A percentile compares a stretch with the other conserved stretches of the same genome.
Evolutionary conservation across 2,113 vertebrate species (phyloP).

Genomic region (Sylvietta virens): DNA sequence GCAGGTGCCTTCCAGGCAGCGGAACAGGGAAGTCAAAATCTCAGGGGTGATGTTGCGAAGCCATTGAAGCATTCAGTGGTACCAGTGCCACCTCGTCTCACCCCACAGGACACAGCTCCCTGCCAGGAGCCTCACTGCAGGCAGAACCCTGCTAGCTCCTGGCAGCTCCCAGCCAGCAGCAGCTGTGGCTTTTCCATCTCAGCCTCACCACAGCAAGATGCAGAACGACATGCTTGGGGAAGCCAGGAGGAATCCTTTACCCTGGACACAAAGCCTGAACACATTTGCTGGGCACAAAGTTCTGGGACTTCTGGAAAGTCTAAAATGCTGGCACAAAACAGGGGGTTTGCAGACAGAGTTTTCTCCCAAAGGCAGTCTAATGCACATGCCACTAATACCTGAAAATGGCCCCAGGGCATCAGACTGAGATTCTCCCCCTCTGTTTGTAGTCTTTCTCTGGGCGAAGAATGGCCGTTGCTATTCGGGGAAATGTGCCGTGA

Average conservation of each 20-base stretch:
- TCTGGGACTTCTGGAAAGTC: background rate
- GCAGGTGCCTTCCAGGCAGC: background rate
- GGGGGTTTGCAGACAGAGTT: background rate
- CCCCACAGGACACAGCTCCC: rapidly evolving
- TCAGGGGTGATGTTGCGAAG: background rate
- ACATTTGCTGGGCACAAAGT: background rate
- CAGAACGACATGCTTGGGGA: background rate
- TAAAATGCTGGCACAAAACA: background rate
- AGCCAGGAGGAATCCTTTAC: background rate
- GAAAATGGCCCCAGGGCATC: background rate
- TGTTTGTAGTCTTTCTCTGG: background rate
- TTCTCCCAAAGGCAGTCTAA: background rate
- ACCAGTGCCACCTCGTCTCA: rapidly evolving
- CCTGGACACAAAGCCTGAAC: background rate
- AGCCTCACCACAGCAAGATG: background rate
- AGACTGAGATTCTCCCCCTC: background rate
- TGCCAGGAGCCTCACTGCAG: background rate
- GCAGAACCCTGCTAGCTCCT: background rate
- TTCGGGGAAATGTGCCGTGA: background rate
- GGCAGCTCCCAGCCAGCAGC: background rate
- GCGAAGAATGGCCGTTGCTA: background rate
- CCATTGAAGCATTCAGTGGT: rapidly evolving
- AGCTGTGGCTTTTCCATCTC: background rate
- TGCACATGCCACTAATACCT: background rate
- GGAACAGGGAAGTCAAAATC: rapidly evolving